Evolutionary conservation across 2,888 invertebrate genomes (phyloP).

Genomic region (Trachelus iudaicus): DNA sequence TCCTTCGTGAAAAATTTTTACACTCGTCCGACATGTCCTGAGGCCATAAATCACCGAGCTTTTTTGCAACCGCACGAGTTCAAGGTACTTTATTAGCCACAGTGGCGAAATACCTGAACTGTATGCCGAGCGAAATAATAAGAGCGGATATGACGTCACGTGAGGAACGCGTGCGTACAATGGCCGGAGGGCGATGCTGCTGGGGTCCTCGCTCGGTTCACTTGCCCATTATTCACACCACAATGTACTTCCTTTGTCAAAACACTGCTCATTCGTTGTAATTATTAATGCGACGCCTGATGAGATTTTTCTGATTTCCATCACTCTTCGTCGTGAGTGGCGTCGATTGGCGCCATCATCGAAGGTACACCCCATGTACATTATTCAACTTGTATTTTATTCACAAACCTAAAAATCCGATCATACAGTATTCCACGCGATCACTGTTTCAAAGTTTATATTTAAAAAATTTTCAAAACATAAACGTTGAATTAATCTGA

Average conservation of each 20-base stretch:
- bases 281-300: slow-evolving; percentile 29
- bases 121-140: slow-evolving; percentile 44
- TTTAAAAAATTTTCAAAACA: background rate
- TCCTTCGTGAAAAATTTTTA: background rate
- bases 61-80: slow-evolving; percentile 22
- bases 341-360: background rate
- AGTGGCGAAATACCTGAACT: slow-evolving; percentile 15
- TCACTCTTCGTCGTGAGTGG: background rate
- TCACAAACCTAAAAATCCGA: background rate
- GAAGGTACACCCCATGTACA: background rate
- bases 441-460: background rate
- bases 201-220: slow-evolving; percentile 17
- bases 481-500: background rate
- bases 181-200: slow-evolving; percentile 10
- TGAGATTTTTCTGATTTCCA: background rate
- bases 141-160: slow-evolving; percentile 48
- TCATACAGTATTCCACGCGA: background rate
- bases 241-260: slow-evolving; percentile 52
- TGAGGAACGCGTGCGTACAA: slow-evolving; percentile 20
- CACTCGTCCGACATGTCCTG: slow-evolving; percentile 5
- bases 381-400: background rate
- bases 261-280: slow-evolving; percentile 27
- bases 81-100: slow-evolving; percentile 42
- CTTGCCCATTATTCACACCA: slow-evolving; percentile 46
- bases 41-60: background rate